Percentiles rank a stretch among this genome's conserved stretches.
Evolutionary conservation across 2,113 vertebrate species (phyloP).

Genomic region (Hypanus sabinus): DNA sequence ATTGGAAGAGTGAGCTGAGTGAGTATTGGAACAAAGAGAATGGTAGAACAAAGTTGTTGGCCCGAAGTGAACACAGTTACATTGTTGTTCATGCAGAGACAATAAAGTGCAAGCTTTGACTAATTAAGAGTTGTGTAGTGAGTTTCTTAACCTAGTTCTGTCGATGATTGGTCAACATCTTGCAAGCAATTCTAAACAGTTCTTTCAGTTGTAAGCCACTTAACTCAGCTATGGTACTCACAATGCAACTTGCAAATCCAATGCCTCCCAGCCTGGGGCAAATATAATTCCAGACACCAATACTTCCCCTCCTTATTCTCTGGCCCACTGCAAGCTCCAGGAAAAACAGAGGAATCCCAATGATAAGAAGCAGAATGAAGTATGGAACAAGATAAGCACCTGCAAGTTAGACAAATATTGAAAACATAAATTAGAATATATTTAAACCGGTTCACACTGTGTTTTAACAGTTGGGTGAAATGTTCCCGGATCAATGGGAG

Average conservation of each 20-base stretch:
- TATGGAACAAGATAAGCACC: constrained; percentile 94
- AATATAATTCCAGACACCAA: constrained; percentile 94
- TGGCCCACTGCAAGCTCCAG: constrained; percentile 94
- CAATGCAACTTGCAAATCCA: constrained; percentile 87
- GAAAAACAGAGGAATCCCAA: constrained; percentile 93
- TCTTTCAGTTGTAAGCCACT: too few relatives aligned
- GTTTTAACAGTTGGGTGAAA: background rate
- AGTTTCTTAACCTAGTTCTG: too few relatives aligned
- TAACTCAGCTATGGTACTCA: constrained; percentile 50
- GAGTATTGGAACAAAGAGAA: too few relatives aligned
- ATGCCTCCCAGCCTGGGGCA: constrained; percentile 86
- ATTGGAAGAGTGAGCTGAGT: too few relatives aligned
- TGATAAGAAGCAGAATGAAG: constrained; percentile 85
- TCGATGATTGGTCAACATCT: too few relatives aligned
- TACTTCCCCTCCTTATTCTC: constrained; percentile 88
- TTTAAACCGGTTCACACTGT: background rate
- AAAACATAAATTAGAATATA: background rate
- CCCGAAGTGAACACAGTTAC: too few relatives aligned
- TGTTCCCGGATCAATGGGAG: background rate
- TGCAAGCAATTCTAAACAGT: too few relatives aligned
- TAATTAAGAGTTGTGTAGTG: too few relatives aligned
- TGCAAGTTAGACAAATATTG: constrained; percentile 45
- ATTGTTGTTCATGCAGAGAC: too few relatives aligned
- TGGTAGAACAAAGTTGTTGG: too few relatives aligned
- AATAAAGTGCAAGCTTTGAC: too few relatives aligned